Evolutionary conservation across 2,797 vertebrate genomes (phyloP), one percentile per base, ranked within the genome.

Genomic region (Chromis chromis): DNA sequence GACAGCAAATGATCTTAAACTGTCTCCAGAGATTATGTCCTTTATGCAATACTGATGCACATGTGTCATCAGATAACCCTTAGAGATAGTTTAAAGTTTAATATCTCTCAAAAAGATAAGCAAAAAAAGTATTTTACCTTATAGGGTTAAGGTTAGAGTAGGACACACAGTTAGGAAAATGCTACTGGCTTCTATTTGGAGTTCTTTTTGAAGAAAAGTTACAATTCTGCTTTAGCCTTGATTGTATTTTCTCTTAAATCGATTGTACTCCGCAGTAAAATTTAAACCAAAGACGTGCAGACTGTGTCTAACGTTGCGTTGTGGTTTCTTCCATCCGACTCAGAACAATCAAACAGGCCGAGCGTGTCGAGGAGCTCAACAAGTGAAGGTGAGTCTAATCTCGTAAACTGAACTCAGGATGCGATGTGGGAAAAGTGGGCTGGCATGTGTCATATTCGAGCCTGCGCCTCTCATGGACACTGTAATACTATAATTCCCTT

Each of bases 311-410:
- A 69, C 22, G 9, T 44, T 58, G 21, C 22, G 9, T 44, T 58
- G 21, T 65, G 44, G 42, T 6, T 36, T 79, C 40, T 65, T 76
- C 50, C 46, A 21, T 61, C 46, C 25, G 48, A 60, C 80, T 68
- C 85, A 95, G 95, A 94, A 73, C 89, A 90, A 76, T 86, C 91
- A 1, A 87, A 77, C 70, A 88, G 81, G 72, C 69, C 73, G 5
- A 91, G 83, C 39, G 78, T 87, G 72, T 90, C 92, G 8, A 90
- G 86, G 87, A 92, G 91, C 89, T 84, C 86, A 58, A 84, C 92
- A 74, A 62, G 57, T 78, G 82, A 83, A 65, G 88, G 91, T 93
- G 68, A 89, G 84, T 75, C 4, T 65, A n/a, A 72, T 46, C 52
- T 42, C 65, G 10, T 70, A 24, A 75, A 56, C 6, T 61, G 53